Conservation (phyloP, 2,888 invertebrate genomes). For the Philopedon plagiatum region DNA sequence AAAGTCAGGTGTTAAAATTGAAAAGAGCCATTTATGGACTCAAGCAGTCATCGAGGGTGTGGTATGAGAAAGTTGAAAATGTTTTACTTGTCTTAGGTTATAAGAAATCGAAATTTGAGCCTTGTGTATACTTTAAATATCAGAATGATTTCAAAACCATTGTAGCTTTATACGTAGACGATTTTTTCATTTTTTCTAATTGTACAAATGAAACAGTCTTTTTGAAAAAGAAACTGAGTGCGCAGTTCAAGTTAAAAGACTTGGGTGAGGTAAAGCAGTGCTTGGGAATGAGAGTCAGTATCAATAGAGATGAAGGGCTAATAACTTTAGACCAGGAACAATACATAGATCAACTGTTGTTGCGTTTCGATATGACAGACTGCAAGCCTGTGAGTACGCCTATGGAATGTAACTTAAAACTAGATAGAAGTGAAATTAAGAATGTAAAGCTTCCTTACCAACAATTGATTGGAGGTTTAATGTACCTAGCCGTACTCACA, state of each 20-base stretch:
- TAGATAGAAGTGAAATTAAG: background rate
- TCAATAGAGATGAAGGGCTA: background rate
- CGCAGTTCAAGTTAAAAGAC: slow-evolving; percentile 21
- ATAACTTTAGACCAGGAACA: slow-evolving; percentile 20
- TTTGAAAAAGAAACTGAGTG: slow-evolving; percentile 6
- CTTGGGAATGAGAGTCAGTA: slow-evolving; percentile 14
- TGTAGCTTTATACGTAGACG: slow-evolving; percentile 48
- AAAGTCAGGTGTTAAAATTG: background rate
- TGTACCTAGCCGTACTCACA: slow-evolving; percentile 27
- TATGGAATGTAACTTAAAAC: slow-evolving; percentile 52
- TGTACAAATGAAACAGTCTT: background rate
- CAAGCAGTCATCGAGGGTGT: slow-evolving; percentile 19
- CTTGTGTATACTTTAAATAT: slow-evolving; percentile 14
- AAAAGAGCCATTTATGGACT: slow-evolving; percentile 17
- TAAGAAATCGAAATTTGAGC: slow-evolving; percentile 18
- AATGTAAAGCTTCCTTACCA: background rate
- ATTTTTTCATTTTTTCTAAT: slow-evolving; percentile 49
- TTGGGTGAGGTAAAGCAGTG: slow-evolving; percentile 6
- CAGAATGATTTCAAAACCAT: background rate
- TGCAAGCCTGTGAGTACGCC: slow-evolving; percentile 50
- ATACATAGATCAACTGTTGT: slow-evolving; percentile 30
- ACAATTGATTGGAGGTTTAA: slow-evolving; percentile 29
- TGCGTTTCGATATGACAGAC: slow-evolving; percentile 14
- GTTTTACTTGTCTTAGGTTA: background rate
- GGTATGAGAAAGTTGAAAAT: slow-evolving; percentile 23